Evolutionary conservation across 2,888 invertebrate genomes (phyloP), one percentile per base, ranked within the genome.

Genomic region (Cosmorhoe ocellata): DNA sequence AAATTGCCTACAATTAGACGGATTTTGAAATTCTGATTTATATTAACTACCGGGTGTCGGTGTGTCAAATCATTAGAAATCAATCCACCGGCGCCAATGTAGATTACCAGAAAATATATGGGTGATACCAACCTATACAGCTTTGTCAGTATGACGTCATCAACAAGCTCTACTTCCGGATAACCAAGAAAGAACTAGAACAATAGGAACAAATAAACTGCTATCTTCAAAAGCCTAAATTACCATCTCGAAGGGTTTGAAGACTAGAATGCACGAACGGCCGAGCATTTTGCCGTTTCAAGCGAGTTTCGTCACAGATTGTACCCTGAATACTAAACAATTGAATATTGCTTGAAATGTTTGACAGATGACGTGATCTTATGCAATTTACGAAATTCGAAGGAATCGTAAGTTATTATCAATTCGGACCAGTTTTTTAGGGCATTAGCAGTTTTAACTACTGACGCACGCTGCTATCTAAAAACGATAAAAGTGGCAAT

Each of bases 271-370:
- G 40, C 34, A 39, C 24, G 30, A 43, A 45, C 36, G 27, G 44
- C n/a, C 36, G 24, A 22, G 18, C 11, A 41, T 48, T 37, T 53
- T 45, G 40, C 48, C 44, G 44, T 40, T 44, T 53, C 31, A 48
- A 48, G 46, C 32, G 18, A 28, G 31, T 51, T 51, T 50, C 44
- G 39, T 48, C 51, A 49, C 37, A 33, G 70, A 70, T 60, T 75
- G 71, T 66, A 79, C 63, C 74, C 81, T 76, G 87, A 84, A 87
- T 86, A 86, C 76, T 64, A 79, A 73, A 61, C 58, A 58, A 64
- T 72, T 81, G 76, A 80, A 83, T 84, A 79, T 79, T 69, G 56
- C 64, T 47, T 50, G 55, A 63, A 59, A 55, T 60, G 63, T 66
- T 69, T 7, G 68, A 68, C 63, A 68, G 70, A 67, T 67, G 67